Evolutionary conservation across 2,797 vertebrate genomes (phyloP).

Genomic region (Anguilla obscura): DNA sequence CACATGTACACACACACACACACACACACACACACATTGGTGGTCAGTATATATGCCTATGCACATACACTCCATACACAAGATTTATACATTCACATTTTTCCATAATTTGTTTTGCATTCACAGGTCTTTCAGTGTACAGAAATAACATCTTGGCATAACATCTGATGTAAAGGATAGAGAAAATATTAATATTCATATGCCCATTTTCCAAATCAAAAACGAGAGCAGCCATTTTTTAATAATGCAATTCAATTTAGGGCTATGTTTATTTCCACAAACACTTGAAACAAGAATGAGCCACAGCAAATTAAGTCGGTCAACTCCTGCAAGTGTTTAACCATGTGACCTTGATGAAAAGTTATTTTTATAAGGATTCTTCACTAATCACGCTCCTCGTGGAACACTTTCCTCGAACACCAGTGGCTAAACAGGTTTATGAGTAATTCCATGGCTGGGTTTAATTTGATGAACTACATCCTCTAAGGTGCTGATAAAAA

Average conservation of each 20-base stretch:
- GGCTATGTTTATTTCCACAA: not conserved
- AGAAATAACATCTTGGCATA: not conserved
- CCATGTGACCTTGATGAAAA: not conserved
- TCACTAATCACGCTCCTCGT: not conserved
- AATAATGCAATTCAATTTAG: not conserved
- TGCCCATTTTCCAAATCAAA: not conserved
- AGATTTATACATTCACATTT: not conserved
- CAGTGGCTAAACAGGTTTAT: not conserved
- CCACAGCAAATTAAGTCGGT: not conserved
- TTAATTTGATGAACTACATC: not conserved
- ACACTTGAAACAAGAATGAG: not conserved
- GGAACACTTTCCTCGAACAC: not conserved
- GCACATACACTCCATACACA: too few relatives aligned
- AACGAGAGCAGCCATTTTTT: not conserved
- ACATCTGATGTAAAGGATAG: not conserved
- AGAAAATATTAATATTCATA: not conserved
- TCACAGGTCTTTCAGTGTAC: not conserved
- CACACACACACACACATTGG: not conserved
- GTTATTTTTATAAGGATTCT: not conserved
- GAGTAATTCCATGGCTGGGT: not conserved
- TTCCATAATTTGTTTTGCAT: not conserved
- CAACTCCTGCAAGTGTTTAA: not conserved
- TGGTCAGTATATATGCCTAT: too few relatives aligned
- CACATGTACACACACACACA: too few relatives aligned
- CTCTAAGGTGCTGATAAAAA: slow-evolving; percentile 15